These are phyloP conservation scores for Gila orcuttii DNA, from an alignment of 2,113 vertebrate genomes.

Conservation along the genomic window DNA sequence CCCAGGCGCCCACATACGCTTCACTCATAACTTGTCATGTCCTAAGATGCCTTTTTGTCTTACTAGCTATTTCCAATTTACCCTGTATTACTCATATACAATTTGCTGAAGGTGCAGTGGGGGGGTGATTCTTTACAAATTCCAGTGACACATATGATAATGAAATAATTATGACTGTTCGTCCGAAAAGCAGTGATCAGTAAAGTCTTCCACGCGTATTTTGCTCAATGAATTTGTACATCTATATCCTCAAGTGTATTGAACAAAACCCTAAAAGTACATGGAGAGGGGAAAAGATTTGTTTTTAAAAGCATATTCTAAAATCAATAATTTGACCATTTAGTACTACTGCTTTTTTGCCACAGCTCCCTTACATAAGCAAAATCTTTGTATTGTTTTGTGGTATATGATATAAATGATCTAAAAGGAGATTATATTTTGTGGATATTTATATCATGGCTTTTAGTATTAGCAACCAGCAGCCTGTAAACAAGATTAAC, in stretches of 20 bases:
- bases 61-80: conserved; percentile 21
- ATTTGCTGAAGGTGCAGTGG: neutral
- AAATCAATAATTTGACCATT: neutral
- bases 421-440: neutral
- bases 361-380: neutral
- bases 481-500: neutral
- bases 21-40: neutral
- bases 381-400: neutral
- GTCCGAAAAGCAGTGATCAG: conserved; percentile 18
- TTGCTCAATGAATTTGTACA: neutral
- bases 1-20: neutral
- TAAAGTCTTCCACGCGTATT: neutral
- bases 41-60: neutral
- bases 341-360: neutral
- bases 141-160: neutral
- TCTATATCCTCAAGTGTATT: neutral
- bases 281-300: neutral
- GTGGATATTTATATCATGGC: neutral
- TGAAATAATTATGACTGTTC: conserved; percentile 3
- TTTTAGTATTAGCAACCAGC: neutral
- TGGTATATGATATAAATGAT: neutral
- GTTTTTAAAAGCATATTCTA: neutral
- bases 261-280: neutral
- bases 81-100: conserved; percentile 1
- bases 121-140: neutral